Percentiles rank a stretch among this genome's conserved stretches.
Conservation (phyloP, 2,888 invertebrate genomes). For the Sclerodermus sp. region DNA sequence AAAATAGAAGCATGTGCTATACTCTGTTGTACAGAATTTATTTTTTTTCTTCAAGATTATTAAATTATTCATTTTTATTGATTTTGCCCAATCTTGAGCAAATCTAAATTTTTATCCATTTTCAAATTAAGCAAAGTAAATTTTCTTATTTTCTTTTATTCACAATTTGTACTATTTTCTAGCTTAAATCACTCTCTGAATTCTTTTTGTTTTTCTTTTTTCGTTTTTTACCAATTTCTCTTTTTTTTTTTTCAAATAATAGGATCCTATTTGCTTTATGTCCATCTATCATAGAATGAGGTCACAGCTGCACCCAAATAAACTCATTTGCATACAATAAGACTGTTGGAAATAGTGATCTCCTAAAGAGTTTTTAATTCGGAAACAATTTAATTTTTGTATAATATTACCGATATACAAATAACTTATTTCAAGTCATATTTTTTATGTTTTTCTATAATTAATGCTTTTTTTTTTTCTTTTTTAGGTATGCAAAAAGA, state of each 20-base stretch:
- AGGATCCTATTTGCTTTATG: conserved; percentile 12
- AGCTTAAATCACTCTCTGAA: background rate
- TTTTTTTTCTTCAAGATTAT: too few species aligned
- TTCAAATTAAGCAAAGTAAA: too few species aligned
- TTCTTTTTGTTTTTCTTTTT: background rate
- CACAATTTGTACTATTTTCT: too few species aligned
- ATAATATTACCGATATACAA: background rate
- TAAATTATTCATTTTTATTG: too few species aligned
- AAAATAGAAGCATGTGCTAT: too few species aligned
- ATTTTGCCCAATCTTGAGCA: too few species aligned
- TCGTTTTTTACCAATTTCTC: background rate
- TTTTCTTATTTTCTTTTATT: too few species aligned
- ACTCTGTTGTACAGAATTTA: too few species aligned
- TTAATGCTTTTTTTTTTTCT: conserved; percentile 2
- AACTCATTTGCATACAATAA: conserved; percentile 32
- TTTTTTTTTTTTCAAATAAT: conserved; percentile 11
- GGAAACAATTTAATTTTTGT: background rate
- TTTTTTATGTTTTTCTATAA: background rate
- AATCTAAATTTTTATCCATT: too few species aligned
- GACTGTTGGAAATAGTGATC: conserved; percentile 8
- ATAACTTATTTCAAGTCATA: background rate
- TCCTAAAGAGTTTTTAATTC: background rate
- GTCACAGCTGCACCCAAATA: conserved; percentile 32
- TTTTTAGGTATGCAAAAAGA: conserved; percentile 33
- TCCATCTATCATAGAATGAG: conserved; percentile 19